Base-by-base conservation (phyloP, 2,113 vertebrate species). In the Erythrocebus patas region DNA sequence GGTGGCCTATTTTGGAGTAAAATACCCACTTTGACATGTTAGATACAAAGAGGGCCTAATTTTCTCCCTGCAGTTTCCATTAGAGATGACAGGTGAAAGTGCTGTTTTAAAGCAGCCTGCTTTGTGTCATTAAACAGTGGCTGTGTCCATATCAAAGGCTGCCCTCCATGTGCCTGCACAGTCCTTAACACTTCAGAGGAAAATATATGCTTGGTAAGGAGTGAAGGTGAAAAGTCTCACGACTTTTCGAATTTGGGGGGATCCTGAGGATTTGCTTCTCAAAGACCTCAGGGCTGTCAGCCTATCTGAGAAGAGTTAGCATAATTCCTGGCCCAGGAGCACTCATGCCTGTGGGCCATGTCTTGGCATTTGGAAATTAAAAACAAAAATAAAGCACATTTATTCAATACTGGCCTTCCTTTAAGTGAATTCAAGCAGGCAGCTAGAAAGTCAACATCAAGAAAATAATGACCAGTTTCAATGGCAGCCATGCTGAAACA, bases 361-460 rank as follows among this genome's bases (percentile, higher is more conserved):
- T 12, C 45, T 27, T 30, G 23, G 57, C 45, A 48, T 81, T 76
- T 43, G 45, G 59, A n/a, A 92, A 87, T 43, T 80, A 16, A 86
- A 95, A 38, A 55, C 52, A 20, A 88, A 80, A 93, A 82, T 22
- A 16, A 75, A 96, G 50, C 22, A 87, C 30, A 82, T 61, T 55
- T 94, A 72, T 81, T 70, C 79, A 81, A 17, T 80, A 22, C 40
- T 88, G 48, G 52, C 6, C 22, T 72, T 79, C 14, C 22, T 72
- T 79, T 93, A 73, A 68, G 17, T 17, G 83, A 89, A 87, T 97
- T 95, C 30, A 84, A 92, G 52, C n/a, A 45, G 73, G 32, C 8
- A 8, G 30, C 35, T 95, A 75, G 76, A 89, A 92, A 96, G 93
- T 70, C 83, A 83, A 55, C 40, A 45, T 48, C 66, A 75, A 78